Percentiles rank a stretch among this genome's conserved stretches.
These are phyloP conservation scores for Lutraria lutraria DNA, from an alignment of 2,888 invertebrate species.

Conservation along the genomic window DNA sequence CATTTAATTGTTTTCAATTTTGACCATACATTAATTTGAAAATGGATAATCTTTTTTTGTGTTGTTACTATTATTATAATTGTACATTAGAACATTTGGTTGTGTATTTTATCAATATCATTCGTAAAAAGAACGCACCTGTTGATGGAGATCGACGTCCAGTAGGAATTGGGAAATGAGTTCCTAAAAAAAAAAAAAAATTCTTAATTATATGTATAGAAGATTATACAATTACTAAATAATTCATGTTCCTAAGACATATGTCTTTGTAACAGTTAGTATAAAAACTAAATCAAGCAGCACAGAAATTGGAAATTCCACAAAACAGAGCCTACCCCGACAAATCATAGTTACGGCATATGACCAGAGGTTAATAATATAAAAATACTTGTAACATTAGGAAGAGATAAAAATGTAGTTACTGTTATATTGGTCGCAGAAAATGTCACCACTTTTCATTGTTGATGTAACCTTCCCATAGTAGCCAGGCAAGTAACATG, in stretches of 20 bases:
- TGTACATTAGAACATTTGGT: too few species aligned
- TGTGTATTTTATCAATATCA: not conserved
- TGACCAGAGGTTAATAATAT: too few species aligned
- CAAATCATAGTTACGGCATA: too few species aligned
- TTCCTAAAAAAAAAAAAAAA: not conserved
- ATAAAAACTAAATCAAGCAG: too few species aligned
- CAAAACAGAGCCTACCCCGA: too few species aligned
- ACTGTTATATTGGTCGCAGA: constrained; percentile 59
- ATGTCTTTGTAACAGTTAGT: too few species aligned
- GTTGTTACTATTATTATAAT: too few species aligned
- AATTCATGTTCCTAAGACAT: too few species aligned
- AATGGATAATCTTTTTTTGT: too few species aligned
- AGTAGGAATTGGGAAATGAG: not conserved
- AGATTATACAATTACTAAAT: too few species aligned
- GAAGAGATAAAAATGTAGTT: constrained; percentile 10
- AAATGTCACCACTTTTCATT: not conserved
- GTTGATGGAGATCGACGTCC: not conserved
- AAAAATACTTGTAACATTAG: not conserved
- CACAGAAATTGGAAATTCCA: too few species aligned
- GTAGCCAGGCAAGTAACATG: constrained; percentile 53
- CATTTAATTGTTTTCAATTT: not conserved
- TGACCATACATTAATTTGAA: not conserved
- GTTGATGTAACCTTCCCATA: constrained; percentile 26
- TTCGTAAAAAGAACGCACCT: not conserved
- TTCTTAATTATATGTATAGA: too few species aligned